Evolutionary conservation across 2,113 vertebrate species (phyloP), one percentile per base, ranked within the genome.

Genomic region (Platichthys flesus): DNA sequence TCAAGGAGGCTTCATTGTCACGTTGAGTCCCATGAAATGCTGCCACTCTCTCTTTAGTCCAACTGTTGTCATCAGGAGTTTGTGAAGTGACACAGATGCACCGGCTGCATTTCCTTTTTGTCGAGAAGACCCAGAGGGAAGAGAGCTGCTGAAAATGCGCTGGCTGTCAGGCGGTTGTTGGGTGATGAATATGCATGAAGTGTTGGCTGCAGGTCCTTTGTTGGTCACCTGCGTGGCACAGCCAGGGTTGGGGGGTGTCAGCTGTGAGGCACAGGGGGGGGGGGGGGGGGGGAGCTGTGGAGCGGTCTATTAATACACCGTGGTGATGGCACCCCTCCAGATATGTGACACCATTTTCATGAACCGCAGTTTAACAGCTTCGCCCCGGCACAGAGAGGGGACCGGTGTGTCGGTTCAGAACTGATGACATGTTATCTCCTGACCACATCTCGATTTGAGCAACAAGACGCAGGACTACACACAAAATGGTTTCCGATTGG

Each of bases 121-220:
- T 35, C 20, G 65, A 68, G 14, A 24, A 78, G 24, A 73, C 31
- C 78, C 21, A 12, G 58, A 63, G 78, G 78, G 74, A 64, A 64
- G 66, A 68, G 67, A 71, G 79, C 61, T 64, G 0, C 76, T 85
- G 83, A 79, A 90, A 83, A 77, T 86, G 81, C 47, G 49, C 54
- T 54, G 63, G 76, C 75, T 85, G 75, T 86, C 82, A 88, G 64
- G 66, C 74, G 60, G 49, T 12, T 23, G 40, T 54, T 45, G 2
- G 13, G 10, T 7, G n/a, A 92, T 93, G 87, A 93, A 92, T 93
- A 93, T 93, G 88, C 69, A 93, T 91, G 76, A 87, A 31, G 28
- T 37, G 45, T 13, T 71, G 75, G 76, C 85, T 83, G 58, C 62
- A 37, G 81, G 84, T 85, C 79, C 76, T 79, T 71, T 76, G 79